Base-by-base conservation (phyloP, 2,113 vertebrate species). In the Phocoena phocoena region DNA sequence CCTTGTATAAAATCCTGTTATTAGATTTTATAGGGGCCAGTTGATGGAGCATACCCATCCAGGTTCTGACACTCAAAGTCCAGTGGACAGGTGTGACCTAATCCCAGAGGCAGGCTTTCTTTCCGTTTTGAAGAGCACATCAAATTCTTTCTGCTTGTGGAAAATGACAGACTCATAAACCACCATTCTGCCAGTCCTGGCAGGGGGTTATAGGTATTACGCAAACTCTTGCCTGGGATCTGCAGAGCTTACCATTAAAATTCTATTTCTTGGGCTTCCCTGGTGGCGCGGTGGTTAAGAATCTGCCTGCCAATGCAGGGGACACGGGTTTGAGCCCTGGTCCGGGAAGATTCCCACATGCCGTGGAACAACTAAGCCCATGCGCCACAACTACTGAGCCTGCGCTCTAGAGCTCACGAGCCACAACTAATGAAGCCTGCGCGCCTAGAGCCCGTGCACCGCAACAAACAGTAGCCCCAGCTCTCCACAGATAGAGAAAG, bases 11-110 rank as follows among this genome's bases (percentile, higher is more conserved):
- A 74, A 17, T 8, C 41, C 80, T 81, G 38, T 71, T 97, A 50
- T 13, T 86, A 88, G 87, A 25, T 88, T 97, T 97, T 83, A 94
- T 55, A 81, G 84, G 90, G 82, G 77, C 81, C 73, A 83, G 71
- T 47, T 25, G 53, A 33, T 50, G 26, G 44, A 68, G 97, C 97
- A 92, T 28, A 63, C 80, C 71, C 50, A 11, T 20, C 25, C 21
- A 26, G 13, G 71, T 17, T 77, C 74, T 92, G 96, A 73, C 88
- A 70, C 93, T 60, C 79, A 31, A 33, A 60, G 55, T 50, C 41
- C 36, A 23, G 68, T 68, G 33, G 53, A 91, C 96, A 97, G 97
- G 74, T 80, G 36, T 70, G 76, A 41, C 73, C 47, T 63, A 95
- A 92, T 88, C 81, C 94, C 84, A 63, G 74, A 91, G 77, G 62